Evolutionary conservation across 2,888 invertebrate genomes (phyloP).

Genomic region (Leptothorax acervorum): DNA sequence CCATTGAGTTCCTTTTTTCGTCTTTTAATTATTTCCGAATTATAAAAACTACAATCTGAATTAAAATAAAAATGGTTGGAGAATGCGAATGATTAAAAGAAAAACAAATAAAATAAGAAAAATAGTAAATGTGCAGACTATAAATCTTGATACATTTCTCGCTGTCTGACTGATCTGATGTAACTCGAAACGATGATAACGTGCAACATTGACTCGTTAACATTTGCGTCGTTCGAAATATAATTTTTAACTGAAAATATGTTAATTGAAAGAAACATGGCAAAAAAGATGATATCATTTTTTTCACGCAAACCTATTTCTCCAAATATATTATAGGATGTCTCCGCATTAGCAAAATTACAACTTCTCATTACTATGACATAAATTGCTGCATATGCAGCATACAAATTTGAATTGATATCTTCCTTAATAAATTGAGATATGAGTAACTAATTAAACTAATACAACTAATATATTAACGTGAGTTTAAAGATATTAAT

Average conservation of each 20-base stretch:
- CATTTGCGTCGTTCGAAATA: not conserved
- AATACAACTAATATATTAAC: not conserved
- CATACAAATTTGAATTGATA: not conserved
- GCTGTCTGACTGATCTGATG: not conserved
- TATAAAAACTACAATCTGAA: not conserved
- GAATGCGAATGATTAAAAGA: not conserved
- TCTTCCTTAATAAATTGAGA: not conserved
- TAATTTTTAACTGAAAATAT: not conserved
- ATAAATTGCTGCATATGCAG: not conserved
- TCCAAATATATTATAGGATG: not conserved
- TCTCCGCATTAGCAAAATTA: conserved; percentile 2
- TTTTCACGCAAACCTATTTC: not conserved
- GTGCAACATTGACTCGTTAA: not conserved
- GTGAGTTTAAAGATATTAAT: not conserved
- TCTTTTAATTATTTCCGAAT: not conserved
- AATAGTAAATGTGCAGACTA: not conserved
- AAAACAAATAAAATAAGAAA: not conserved
- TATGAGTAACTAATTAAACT: not conserved
- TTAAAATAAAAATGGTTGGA: not conserved
- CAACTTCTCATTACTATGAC: no score
- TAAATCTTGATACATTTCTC: not conserved
- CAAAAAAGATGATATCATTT: not conserved
- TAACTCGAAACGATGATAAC: not conserved
- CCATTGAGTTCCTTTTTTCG: no score
- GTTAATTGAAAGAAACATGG: not conserved